phyloP scores from a whole-genome alignment of 1,140 invertebrate species.

The Formica selysi region DNA sequence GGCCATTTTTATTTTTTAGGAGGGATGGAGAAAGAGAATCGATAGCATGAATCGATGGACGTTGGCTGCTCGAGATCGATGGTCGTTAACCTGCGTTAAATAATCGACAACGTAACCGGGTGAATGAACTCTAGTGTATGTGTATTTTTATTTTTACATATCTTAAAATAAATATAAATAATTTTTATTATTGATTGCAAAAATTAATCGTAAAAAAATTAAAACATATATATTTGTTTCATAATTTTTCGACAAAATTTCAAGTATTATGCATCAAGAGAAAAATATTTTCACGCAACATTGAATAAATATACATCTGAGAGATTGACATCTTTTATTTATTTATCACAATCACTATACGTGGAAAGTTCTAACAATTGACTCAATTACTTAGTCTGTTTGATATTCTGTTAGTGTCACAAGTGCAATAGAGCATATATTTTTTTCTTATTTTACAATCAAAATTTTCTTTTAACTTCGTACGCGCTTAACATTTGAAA shows the following conservation, averaged over 20 bases:
- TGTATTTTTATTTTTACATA: no score
- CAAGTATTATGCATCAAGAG: neutral
- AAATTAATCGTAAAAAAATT: no score
- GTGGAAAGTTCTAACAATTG: slow-evolving; percentile 23
- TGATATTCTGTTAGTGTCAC: neutral
- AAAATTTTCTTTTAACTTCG: slow-evolving; percentile 12
- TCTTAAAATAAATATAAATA: neutral
- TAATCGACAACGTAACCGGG: neutral
- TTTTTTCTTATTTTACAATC: neutral
- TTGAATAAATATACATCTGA: slow-evolving; percentile 9
- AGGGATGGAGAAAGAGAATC: slow-evolving; percentile 49
- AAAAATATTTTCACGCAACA: neutral
- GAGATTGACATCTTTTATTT: slow-evolving; percentile 10
- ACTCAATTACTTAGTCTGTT: neutral
- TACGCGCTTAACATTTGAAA: neutral
- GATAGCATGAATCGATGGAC: slow-evolving; percentile 64
- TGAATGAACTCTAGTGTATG: neutral
- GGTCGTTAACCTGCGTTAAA: slow-evolving; percentile 36
- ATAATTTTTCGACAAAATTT: neutral
- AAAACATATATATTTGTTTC: no score
- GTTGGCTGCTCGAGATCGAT: slow-evolving; percentile 15
- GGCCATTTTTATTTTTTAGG: slow-evolving; percentile 68
- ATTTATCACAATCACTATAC: slow-evolving; percentile 40
- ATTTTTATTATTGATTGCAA: neutral
- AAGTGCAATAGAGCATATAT: slow-evolving; percentile 1